Conservation (phyloP, 1,140 invertebrate genomes). For the Sesamia nonagrioides region DNA sequence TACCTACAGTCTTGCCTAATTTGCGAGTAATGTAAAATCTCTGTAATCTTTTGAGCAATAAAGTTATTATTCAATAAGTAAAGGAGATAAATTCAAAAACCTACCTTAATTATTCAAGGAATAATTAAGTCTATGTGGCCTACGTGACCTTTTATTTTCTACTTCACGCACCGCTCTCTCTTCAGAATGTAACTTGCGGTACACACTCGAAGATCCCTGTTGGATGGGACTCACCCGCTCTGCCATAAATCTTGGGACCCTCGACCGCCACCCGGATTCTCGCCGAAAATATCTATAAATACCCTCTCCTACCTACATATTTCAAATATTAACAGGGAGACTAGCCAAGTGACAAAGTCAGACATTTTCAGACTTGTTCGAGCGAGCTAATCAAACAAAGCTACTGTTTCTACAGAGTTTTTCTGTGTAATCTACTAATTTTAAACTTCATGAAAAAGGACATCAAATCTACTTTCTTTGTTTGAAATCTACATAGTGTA, state of each 20-base stretch:
- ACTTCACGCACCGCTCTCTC: neutral
- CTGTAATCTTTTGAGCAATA: too few species aligned
- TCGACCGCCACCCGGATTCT: constrained; percentile 85
- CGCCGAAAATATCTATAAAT: constrained; percentile 87
- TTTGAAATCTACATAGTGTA: neutral
- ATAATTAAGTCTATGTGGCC: too few species aligned
- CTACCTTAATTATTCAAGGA: too few species aligned
- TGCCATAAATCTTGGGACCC: constrained; percentile 86
- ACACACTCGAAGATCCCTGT: constrained; percentile 73
- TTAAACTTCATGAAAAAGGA: neutral
- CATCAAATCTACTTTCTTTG: neutral
- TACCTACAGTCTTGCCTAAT: too few species aligned
- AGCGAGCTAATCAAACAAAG: constrained; percentile 34
- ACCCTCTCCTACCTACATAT: constrained; percentile 82
- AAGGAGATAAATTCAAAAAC: too few species aligned
- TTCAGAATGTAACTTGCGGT: constrained; percentile 51
- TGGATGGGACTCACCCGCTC: constrained; percentile 85
- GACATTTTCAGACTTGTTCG: constrained; percentile 50
- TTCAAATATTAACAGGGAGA: constrained; percentile 82
- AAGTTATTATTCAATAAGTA: too few species aligned
- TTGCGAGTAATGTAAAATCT: too few species aligned
- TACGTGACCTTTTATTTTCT: neutral
- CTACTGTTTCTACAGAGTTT: constrained; percentile 25
- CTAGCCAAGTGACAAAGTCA: constrained; percentile 65
- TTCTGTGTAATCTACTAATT: constrained; percentile 21